phyloP scores from a whole-genome alignment of 2,113 vertebrate species.

The Romanogobio albipinnatus region DNA sequence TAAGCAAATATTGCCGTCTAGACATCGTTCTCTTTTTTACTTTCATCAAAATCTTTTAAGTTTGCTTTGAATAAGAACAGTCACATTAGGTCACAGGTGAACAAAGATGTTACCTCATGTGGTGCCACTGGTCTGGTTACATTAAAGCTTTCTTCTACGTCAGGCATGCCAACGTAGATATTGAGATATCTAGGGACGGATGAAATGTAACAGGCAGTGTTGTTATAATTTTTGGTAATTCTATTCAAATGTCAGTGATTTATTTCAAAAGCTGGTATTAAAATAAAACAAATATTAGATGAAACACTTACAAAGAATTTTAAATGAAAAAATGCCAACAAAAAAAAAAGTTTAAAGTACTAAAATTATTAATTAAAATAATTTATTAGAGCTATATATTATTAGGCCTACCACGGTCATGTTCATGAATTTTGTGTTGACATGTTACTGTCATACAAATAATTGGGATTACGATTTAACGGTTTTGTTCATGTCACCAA shows the following conservation, averaged over 20 bases:
- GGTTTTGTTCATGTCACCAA: too few relatives aligned
- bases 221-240: too few relatives aligned
- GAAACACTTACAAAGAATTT: neutral
- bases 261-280: too few relatives aligned
- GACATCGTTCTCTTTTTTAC: neutral
- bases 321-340: too few relatives aligned
- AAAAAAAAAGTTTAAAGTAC: neutral
- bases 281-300: neutral
- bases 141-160: slow-evolving; percentile 98
- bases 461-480: too few relatives aligned
- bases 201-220: neutral
- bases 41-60: neutral
- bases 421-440: too few relatives aligned
- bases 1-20: neutral
- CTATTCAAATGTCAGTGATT: too few relatives aligned
- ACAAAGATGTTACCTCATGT: slow-evolving; percentile 84
- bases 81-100: neutral
- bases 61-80: neutral
- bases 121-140: slow-evolving; percentile 95
- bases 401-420: too few relatives aligned
- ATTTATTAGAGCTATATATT: too few relatives aligned
- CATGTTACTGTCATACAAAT: too few relatives aligned
- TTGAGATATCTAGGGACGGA: slow-evolving; percentile 88
- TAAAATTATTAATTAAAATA: neutral
- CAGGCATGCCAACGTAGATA: slow-evolving; percentile 95